Evolutionary conservation across 2,113 vertebrate genomes (phyloP).

Genomic region (Dicrurus megarhynchus): DNA sequence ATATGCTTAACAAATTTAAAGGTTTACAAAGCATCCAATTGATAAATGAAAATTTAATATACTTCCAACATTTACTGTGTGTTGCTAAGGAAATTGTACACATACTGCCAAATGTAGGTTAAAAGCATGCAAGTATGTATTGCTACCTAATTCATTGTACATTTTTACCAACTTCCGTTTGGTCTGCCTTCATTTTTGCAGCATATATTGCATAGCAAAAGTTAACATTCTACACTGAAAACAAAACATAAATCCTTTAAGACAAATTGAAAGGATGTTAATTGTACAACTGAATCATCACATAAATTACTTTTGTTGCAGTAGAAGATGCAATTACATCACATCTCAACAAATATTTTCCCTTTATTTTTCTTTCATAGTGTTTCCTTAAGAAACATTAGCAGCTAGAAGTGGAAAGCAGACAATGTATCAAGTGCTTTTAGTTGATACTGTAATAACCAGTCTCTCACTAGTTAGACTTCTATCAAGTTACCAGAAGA

Average conservation of each 20-base stretch:
- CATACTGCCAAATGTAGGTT: not conserved
- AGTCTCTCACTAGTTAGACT: not conserved
- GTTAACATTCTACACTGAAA: not conserved
- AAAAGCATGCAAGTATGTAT: not conserved
- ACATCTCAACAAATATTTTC: not conserved
- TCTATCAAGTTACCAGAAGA: not conserved
- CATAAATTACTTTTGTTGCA: not conserved
- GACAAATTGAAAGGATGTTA: not conserved
- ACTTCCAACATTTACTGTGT: not conserved
- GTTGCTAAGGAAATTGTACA: not conserved
- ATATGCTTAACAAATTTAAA: not conserved
- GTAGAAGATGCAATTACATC: not conserved
- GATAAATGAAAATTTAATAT: not conserved
- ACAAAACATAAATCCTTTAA: not conserved
- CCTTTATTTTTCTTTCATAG: conserved; percentile 4
- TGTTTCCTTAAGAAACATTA: conserved; percentile 2
- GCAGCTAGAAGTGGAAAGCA: conserved; percentile 19
- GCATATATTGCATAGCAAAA: not conserved
- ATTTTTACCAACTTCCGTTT: not conserved
- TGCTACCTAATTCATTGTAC: not conserved
- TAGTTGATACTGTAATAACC: not conserved
- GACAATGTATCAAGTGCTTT: not conserved
- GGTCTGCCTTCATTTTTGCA: not conserved
- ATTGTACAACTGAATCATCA: not conserved
- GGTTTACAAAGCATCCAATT: not conserved